Percentiles rank a stretch among this genome's conserved stretches.
phyloP scores from a whole-genome alignment of 1,140 invertebrate species.

The Penaeus vannamei region DNA sequence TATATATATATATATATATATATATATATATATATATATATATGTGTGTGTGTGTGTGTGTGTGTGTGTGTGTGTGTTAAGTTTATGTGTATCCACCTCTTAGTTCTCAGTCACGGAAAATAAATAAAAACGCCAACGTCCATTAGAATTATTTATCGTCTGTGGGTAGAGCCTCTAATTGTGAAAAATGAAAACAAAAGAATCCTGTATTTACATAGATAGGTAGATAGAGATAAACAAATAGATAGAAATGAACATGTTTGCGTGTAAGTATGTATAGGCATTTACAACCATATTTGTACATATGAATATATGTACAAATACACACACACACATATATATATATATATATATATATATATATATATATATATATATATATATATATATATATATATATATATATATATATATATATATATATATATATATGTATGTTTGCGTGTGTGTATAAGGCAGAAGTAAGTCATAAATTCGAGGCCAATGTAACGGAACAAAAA shows the following conservation, averaged over 20 bases:
- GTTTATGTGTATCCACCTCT: no score
- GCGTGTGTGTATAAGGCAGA: not conserved
- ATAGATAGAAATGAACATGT: not conserved
- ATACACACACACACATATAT: constrained; percentile 2
- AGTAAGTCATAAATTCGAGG: not conserved
- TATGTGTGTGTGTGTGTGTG: constrained; percentile 16
- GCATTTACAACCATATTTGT: not conserved
- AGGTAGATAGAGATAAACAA: no score
- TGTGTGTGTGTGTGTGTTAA: no score
- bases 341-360: constrained; percentile 16
- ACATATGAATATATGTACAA: constrained; percentile 4
- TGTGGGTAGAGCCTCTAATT: no score
- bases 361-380: not conserved
- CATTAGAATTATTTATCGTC: no score
- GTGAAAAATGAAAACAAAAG: no score
- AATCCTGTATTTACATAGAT: no score
- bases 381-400: constrained; percentile 16
- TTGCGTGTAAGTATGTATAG: not conserved
- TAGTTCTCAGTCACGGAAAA: no score
- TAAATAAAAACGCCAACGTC: no score
- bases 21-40: constrained; percentile 7
- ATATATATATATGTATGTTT: not conserved
- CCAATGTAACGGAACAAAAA: not conserved
- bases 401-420: constrained; percentile 13
- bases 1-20: constrained; percentile 16